These are phyloP conservation scores for Xiphias gladius DNA, from an alignment of 2,113 vertebrate genomes.

Conservation along the genomic window DNA sequence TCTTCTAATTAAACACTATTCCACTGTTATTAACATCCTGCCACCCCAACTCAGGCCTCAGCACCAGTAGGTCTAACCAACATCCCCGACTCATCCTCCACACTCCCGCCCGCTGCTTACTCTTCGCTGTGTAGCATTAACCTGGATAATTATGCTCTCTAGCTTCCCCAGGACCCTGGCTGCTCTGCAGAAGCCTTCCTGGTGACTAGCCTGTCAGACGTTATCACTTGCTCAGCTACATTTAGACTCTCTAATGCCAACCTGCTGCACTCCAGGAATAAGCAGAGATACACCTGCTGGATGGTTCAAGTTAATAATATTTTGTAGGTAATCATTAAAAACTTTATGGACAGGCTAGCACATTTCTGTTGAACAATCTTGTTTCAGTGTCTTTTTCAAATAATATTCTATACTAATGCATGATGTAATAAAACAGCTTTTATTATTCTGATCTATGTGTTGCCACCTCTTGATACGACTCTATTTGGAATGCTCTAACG, in stretches of 20 bases:
- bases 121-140: slow-evolving; percentile 68
- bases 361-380: neutral
- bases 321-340: slow-evolving; percentile 7
- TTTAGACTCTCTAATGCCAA: slow-evolving; percentile 28
- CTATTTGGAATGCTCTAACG: neutral
- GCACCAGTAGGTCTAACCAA: slow-evolving; percentile 64
- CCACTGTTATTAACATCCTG: slow-evolving; percentile 97
- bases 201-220: slow-evolving; percentile 43
- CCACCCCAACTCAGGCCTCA: slow-evolving; percentile 65
- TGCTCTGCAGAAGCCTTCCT: slow-evolving; percentile 35
- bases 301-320: slow-evolving; percentile 8
- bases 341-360: no score
- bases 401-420: neutral
- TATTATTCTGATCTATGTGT: neutral
- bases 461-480: neutral
- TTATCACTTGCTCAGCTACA: slow-evolving; percentile 31
- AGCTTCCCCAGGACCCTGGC: slow-evolving; percentile 49
- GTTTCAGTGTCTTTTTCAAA: neutral
- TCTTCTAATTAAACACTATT: slow-evolving; percentile 99
- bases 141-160: slow-evolving; percentile 67
- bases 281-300: slow-evolving; percentile 8
- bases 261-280: slow-evolving; percentile 7
- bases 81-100: slow-evolving; percentile 51
- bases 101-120: slow-evolving; percentile 34
- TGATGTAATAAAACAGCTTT: neutral